phyloP scores from a whole-genome alignment of 2,888 invertebrate species.

The Rhodophaea formosa region DNA sequence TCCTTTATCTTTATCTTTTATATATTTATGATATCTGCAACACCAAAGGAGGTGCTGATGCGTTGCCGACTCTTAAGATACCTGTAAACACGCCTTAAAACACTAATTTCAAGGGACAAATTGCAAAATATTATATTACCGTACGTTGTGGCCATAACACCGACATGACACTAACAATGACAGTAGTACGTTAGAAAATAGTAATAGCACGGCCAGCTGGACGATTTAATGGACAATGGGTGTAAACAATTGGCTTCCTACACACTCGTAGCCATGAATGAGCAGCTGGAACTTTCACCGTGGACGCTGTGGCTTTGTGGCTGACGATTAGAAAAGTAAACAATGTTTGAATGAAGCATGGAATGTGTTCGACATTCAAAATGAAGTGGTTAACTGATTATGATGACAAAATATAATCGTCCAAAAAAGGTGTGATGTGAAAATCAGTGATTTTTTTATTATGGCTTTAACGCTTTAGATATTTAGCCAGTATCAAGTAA shows the following conservation, averaged over 20 bases:
- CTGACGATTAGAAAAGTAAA: not conserved
- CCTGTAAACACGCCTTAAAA: no score
- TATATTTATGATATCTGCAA: no score
- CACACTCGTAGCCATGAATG: slow-evolving; percentile 32
- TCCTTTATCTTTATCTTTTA: no score
- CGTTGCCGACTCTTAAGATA: no score
- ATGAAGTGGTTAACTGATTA: not conserved
- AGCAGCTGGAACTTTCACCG: slow-evolving; percentile 23
- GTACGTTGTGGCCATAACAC: not conserved
- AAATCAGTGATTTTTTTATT: no score
- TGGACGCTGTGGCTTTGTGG: not conserved
- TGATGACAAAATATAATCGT: no score
- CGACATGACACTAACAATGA: not conserved
- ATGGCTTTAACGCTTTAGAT: no score
- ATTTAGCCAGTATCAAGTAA: no score
- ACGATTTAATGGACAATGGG: slow-evolving; percentile 28
- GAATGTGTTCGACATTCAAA: not conserved
- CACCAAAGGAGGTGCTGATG: no score
- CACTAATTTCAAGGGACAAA: not conserved
- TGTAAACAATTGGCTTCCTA: slow-evolving; percentile 30
- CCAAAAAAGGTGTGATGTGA: no score
- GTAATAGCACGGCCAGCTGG: slow-evolving; percentile 35
- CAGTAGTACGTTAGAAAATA: slow-evolving; percentile 29
- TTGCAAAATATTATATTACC: not conserved
- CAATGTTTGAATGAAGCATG: not conserved